Conservation (phyloP, 2,797 vertebrate genomes). For the Buceros bicornis region DNA sequence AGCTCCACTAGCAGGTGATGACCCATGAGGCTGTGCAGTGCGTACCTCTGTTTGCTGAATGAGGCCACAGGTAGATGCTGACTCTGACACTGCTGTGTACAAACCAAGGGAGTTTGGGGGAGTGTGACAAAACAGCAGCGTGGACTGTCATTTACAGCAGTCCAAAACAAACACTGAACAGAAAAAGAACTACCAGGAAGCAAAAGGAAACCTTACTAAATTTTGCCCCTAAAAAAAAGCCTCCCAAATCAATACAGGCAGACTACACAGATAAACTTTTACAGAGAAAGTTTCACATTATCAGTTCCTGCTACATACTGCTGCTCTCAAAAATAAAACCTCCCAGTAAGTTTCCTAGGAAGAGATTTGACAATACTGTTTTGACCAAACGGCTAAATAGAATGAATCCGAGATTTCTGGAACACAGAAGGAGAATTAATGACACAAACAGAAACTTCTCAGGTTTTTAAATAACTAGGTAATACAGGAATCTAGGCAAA, state of each 20-base stretch:
- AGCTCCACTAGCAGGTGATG: neutral
- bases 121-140: neutral
- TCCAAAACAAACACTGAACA: neutral
- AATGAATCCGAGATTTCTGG: neutral
- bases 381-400: neutral
- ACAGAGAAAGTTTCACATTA: neutral
- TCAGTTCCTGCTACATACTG: rapidly evolving
- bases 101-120: neutral
- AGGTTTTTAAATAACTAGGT: neutral
- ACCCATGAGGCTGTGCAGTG: rapidly evolving
- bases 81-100: neutral
- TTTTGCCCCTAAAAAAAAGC: neutral
- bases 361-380: neutral
- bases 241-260: neutral
- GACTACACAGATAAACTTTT: neutral
- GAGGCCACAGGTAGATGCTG: neutral
- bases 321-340: neutral
- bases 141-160: neutral
- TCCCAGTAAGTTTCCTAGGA: neutral
- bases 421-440: neutral
- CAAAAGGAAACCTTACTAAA: neutral
- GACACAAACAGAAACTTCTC: neutral
- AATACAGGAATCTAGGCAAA: neutral
- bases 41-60: neutral
- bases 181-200: neutral